Base-by-base conservation (phyloP, 1,140 invertebrate genomes). In the Sesamia nonagrioides region DNA sequence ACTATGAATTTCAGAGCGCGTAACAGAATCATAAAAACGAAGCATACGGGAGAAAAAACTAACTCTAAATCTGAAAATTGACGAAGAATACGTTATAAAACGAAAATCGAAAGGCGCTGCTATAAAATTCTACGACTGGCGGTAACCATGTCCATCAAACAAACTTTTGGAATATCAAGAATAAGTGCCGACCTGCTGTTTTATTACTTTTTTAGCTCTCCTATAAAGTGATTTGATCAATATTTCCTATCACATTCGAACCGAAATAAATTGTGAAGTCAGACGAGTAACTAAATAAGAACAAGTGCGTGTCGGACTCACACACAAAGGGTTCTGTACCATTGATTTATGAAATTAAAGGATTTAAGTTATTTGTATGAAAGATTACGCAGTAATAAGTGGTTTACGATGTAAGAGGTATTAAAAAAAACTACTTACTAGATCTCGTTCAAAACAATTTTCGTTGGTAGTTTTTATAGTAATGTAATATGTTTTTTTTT, bases 151-250 rank as follows among this genome's bases (percentile, higher is more conserved):
- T 73, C 42, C 50, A 79, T 73, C 69, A 52, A 52, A 71, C 42
- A 73, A 72, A 78, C 66, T 69, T 69, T 69, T 50, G 66, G 50
- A 69, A 69, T 50, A 69, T 69, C 66, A 48, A 45, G 66, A 45
- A 42, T 42, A 42, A 66, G 61, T 69, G 45, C 42, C 66, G 6
- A 61, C 60, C 60, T 48, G 50, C 66, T 50, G 61, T 69, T 69
- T 69, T 69, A 69, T 69, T 69, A 69, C 66, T 69, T 68, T 68
- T 68, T 69, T 33, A 69, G 66, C 66, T 50, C 42, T 33, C 66
- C 42, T 42, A 56, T 56, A 72, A 56, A 72, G 35, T 72, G 52
- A 9, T 56, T n/a, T 33, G 50, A 72, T 72, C 69, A 72, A 72
- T 72, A 56, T 72, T 21, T 21, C 50, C 18, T 58, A 54, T 72